Base-by-base conservation (phyloP, 1,140 invertebrate species). In the Cydia fagiglandana region DNA sequence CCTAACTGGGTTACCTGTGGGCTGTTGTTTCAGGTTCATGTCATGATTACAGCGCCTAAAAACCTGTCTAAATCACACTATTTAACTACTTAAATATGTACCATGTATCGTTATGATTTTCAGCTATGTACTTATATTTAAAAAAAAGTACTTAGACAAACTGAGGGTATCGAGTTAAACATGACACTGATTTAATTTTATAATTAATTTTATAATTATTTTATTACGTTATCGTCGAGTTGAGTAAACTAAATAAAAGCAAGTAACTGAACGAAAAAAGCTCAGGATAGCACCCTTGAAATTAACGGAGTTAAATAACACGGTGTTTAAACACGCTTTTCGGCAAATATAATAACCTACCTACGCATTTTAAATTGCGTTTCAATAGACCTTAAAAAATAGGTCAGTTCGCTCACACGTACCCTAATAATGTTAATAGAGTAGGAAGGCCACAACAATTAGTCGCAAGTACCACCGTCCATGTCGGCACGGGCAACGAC, bases 381-480 rank as follows among this genome's bases (percentile, higher is more conserved):
- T 53, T 17, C 50, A 53, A 53, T 53, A 53, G 50, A 53, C n/a
- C n/a, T 2, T 17, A 17, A 61, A 61, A 61, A 61, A 61, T 24
- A 61, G 56, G 56, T 61, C 56, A 61, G 56, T 24, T 24, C 56
- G 24, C 56, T 9, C 20, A 7, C 15, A 56, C n/a, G 17, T 15
- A 41, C 38, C 9, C 56, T 61, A 61, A 61, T 24, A 61, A 61
- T 61, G 56, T 61, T 61, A 61, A 61, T 61, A 61, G 56, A 24
- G 56, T 12, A 24, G 56, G 56, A 61, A 61, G 56, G 56, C 56
- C 56, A 61, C 56, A 61, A 61, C 56, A 61, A 61, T 61, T 61
- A 61, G 56, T 61, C 56, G 56, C n/a, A 61, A 61, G 56, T 61
- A 61, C n/a, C 6, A 61, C 56, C 17, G 56, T 20, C 56, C 56